Conservation (phyloP, 2,797 vertebrate species). For the Otus scops region DNA sequence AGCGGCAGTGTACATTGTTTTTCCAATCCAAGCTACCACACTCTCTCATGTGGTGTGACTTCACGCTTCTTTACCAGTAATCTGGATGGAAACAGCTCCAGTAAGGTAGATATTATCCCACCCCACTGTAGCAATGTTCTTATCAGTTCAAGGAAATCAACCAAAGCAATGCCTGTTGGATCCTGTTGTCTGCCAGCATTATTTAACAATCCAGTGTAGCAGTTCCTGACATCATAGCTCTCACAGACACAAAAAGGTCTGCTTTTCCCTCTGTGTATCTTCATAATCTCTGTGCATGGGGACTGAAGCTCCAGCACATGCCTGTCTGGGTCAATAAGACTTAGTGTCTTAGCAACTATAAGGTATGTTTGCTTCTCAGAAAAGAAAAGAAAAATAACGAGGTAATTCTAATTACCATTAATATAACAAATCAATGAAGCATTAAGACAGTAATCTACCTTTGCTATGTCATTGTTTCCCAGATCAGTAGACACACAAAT, state of each 20-base stretch:
- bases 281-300: not conserved
- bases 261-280: not conserved
- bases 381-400: not conserved
- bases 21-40: conserved; percentile 94
- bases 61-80: conserved; percentile 86
- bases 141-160: conserved; percentile 65
- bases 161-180: not conserved
- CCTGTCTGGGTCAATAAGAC: not conserved
- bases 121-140: not conserved
- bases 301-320: not conserved
- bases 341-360: not conserved
- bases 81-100: conserved; percentile 88
- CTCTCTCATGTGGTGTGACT: conserved; percentile 87
- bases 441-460: not conserved
- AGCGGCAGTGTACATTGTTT: conserved; percentile 86
- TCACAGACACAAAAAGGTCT: not conserved
- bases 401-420: not conserved
- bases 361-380: not conserved
- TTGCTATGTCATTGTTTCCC: not conserved
- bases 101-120: conserved; percentile 80
- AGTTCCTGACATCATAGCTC: not conserved
- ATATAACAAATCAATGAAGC: not conserved
- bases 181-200: not conserved
- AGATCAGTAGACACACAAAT: not conserved
- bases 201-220: not conserved